A percentile compares a stretch with the other conserved stretches of the same genome.
phyloP scores from a whole-genome alignment of 2,113 vertebrate species.

The Pungitius pungitius region DNA sequence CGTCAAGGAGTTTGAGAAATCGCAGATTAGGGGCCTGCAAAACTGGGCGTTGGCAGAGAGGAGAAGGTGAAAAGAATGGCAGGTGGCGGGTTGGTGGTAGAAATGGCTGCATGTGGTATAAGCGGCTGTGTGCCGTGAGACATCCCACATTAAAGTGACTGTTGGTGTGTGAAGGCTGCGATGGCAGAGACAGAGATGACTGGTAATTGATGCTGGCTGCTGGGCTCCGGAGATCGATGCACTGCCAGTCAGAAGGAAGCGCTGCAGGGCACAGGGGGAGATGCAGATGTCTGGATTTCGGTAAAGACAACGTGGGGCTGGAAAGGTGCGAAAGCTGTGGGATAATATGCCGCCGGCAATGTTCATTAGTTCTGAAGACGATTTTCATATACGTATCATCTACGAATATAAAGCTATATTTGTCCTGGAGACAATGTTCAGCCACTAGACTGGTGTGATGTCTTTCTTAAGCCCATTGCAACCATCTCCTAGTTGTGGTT shows the following conservation, averaged over 20 bases:
- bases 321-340: neutral
- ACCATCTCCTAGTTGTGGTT: neutral
- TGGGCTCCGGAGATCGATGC: conserved; percentile 58
- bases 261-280: conserved; percentile 18
- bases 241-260: conserved; percentile 36
- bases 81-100: conserved; percentile 1
- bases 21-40: neutral
- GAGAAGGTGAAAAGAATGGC: conserved; percentile 33
- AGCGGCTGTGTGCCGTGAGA: conserved; percentile 40
- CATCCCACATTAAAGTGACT: conserved; percentile 46
- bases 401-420: neutral
- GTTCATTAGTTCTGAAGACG: neutral
- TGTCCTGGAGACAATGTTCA: neutral
- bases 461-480: neutral
- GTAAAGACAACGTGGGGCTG: neutral
- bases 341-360: neutral
- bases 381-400: neutral
- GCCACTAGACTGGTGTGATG: neutral
- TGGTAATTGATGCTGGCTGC: conserved; percentile 66
- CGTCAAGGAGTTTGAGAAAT: conserved; percentile 15
- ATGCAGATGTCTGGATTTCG: conserved; percentile 11
- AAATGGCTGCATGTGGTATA: conserved; percentile 37
- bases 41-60: conserved; percentile 6
- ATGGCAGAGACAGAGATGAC: conserved; percentile 57
- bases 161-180: conserved; percentile 33